Percentiles rank a stretch among this genome's conserved stretches.
phyloP scores from a whole-genome alignment of 2,797 vertebrate genomes.

The Oryzias sinensis region DNA sequence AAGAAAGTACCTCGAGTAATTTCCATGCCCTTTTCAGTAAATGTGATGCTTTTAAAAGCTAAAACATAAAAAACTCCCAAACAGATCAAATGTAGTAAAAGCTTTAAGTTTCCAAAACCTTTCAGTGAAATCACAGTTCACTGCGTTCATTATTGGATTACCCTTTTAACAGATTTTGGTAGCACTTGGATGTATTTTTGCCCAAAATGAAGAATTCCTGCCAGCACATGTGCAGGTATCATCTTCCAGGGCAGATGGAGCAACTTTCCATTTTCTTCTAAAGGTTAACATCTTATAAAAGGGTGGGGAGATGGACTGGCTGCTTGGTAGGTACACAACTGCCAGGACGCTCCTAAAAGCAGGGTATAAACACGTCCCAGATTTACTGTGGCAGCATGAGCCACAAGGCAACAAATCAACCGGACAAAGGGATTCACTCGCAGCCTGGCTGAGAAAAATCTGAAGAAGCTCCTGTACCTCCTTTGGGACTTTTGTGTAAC shows the following conservation, averaged over 20 bases:
- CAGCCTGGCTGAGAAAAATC: conserved; percentile 31
- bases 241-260: conserved; percentile 30
- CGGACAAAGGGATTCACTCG: conserved; percentile 51
- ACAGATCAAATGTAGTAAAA: conserved; percentile 6
- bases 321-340: conserved; percentile 35
- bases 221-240: conserved; percentile 33
- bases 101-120: conserved; percentile 1
- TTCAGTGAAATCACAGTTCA: conserved; percentile 25
- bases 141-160: conserved; percentile 18
- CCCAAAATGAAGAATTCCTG: conserved; percentile 34
- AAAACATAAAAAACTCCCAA: too few relatives aligned
- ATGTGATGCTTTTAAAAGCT: too few relatives aligned
- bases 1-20: too few relatives aligned
- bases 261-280: conserved; percentile 25
- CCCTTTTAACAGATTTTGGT: conserved; percentile 39
- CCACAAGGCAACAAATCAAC: conserved; percentile 59
- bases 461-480: conserved; percentile 25
- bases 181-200: conserved; percentile 33
- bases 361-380: conserved; percentile 67
- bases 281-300: conserved; percentile 36
- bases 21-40: too few relatives aligned
- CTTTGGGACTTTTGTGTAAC: conserved; percentile 45
- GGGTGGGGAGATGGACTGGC: conserved; percentile 52
- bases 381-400: conserved; percentile 61
- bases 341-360: conserved; percentile 54